Evolutionary conservation across 2,113 vertebrate species (phyloP), one percentile per base, ranked within the genome.

Genomic region (Sebastes schlegelii): DNA sequence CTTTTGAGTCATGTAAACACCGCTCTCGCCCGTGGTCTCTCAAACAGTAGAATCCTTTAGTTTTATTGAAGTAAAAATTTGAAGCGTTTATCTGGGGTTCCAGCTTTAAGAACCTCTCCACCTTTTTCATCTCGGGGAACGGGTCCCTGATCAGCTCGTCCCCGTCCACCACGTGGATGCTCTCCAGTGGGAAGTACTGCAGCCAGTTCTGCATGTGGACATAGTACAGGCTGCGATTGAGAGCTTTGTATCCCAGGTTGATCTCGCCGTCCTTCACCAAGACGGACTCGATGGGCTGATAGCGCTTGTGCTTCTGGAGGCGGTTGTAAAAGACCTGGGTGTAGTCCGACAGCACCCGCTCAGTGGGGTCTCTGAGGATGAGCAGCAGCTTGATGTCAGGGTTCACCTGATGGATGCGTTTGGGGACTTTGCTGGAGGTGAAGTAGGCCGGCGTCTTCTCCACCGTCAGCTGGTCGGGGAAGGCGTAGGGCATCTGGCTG

Each of bases 371-470:
- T 55, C 98, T 94, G 84, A 99, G 96, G 91, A 99, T 99, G 64
- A 99, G 96, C 79, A 99, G 95, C 63, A 99, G 96, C 86, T 96
- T 96, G 74, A 96, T 95, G 70, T 94, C 87, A 0, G 96, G 95
- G 91, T 96, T 97, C 97, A 98, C 97, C 75, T 89, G 91, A 80
- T 96, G 92, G 85, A 99, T 94, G 45, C 98, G 96, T 90, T 95
- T 95, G 43, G 98, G 98, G 85, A 98, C 98, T 91, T 96, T 95
- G 86, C 93, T 88, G 51, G 97, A 98, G 72, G 97, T 99, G 91
- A 99, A 99, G 92, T 99, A 99, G 0, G 98, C 98, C 0, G 98
- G 98, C 1, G 98, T 99, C 94, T 99, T 99, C 89, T 99, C 98
- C 83, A 97, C 96, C 0, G 98, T 99, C 82, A 98, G 94, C 94